Evolutionary conservation across 2,888 invertebrate genomes (phyloP).

Genomic region (Drosophila borborema): DNA sequence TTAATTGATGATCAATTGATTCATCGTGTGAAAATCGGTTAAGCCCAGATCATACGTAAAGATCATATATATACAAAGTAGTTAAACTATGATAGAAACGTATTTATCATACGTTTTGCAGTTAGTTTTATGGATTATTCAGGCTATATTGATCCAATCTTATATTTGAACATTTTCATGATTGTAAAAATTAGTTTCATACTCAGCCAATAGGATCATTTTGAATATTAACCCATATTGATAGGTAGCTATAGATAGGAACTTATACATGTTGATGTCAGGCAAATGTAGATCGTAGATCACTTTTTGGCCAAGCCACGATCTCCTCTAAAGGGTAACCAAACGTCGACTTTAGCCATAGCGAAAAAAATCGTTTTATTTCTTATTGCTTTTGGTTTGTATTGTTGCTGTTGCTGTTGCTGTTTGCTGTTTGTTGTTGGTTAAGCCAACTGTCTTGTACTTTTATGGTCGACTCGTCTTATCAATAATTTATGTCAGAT

Average conservation of each 20-base stretch:
- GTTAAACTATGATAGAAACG: too few relatives aligned
- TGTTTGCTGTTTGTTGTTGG: constrained; percentile 45
- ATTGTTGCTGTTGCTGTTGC: constrained; percentile 22
- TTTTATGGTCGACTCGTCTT: constrained; percentile 79
- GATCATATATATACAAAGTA: too few relatives aligned
- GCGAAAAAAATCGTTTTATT: neutral
- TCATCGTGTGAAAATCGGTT: too few relatives aligned
- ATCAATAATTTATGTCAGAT: constrained; percentile 85
- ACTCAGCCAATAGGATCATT: too few relatives aligned
- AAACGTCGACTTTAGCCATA: constrained; percentile 22
- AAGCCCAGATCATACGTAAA: too few relatives aligned
- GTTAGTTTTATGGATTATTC: too few relatives aligned
- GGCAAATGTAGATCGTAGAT: neutral
- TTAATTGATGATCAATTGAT: too few relatives aligned
- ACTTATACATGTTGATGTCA: neutral
- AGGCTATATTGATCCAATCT: neutral
- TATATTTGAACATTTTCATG: neutral
- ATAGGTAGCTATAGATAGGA: neutral
- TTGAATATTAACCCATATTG: neutral
- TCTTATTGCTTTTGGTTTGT: constrained; percentile 5
- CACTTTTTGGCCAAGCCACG: neutral
- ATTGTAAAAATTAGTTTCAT: neutral
- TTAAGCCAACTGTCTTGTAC: constrained; percentile 79
- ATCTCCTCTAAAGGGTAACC: constrained; percentile 25
- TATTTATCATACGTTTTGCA: too few relatives aligned